Evolutionary conservation across 1,140 invertebrate species (phyloP), one percentile per base, ranked within the genome.

Genomic region (Orchestia grillus): DNA sequence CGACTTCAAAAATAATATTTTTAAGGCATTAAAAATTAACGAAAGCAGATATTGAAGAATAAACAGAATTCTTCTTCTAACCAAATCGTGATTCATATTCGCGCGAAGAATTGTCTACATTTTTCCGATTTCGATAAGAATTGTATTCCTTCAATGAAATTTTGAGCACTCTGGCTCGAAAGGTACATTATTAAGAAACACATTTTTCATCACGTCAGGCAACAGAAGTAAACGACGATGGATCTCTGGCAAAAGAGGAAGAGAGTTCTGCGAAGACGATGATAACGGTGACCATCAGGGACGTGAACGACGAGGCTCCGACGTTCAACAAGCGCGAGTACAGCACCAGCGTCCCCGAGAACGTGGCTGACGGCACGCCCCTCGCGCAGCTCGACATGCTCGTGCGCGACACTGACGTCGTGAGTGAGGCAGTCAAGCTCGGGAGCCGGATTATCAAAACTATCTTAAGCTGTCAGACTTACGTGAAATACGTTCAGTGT

Each of bases 221-320:
- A 0, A 94, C 92, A 44, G 92, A 98, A 47, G 98, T 99, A 97
- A 97, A 99, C 96, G 98, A 98, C 6, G 98, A 98, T 97, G 98
- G 98, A 0, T 97, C 97, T 36, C 98, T 98, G 41, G 97, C 98
- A 11, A 98, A 98, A 44, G 95, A 95, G 15, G 41, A 90, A 0
- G 96, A 96, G 43, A 96, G 97, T 23, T 96, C 96, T 44, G 96
- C 97, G 11, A 95, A 96, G 1, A 97, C 96, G 0, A 97, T 97
- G 44, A 98, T 98, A 23, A 99, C 98, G 0, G 98, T 99, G 36
- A 99, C 98, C 44, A 98, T 99, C 96, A 98, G 98, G 97, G 99
- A 99, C 97, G 99, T 99, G 0, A 99, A 99, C 97, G 99, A 99
- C 97, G 99, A 99, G 97, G 98, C 99, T 0, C 99, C 99, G 0